Evolutionary conservation across 2,888 invertebrate species (phyloP).

Genomic region (Atethmia centrago): DNA sequence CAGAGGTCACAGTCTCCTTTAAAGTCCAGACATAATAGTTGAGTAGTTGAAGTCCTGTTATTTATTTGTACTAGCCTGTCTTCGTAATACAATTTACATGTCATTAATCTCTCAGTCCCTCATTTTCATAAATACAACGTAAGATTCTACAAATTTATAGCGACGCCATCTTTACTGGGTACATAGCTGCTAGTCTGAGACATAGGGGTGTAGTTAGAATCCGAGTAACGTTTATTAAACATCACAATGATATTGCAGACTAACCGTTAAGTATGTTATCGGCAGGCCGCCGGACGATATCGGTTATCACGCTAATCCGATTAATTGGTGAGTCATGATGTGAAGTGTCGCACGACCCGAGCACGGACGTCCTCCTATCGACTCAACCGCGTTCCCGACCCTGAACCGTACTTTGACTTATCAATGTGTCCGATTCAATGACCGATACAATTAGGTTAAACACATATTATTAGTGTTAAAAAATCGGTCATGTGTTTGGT

Average conservation of each 20-base stretch:
- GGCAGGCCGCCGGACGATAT: conserved; percentile 75
- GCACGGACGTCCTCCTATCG: conserved; percentile 71
- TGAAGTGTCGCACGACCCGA: conserved; percentile 70
- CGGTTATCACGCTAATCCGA: conserved; percentile 84
- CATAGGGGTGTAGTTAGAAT: conserved; percentile 43
- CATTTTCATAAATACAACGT: conserved; percentile 17
- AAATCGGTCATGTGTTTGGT: not conserved
- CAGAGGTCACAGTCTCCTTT: too few relatives aligned
- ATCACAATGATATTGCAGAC: conserved; percentile 59
- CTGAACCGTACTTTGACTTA: conserved; percentile 73
- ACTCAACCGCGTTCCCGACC: conserved; percentile 69
- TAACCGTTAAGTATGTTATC: conserved; percentile 68
- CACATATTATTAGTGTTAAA: conserved; percentile 15
- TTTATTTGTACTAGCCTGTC: conserved; percentile 1
- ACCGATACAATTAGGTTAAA: conserved; percentile 45
- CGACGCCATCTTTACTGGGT: conserved; percentile 41
- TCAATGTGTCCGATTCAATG: conserved; percentile 63
- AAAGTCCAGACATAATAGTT: too few relatives aligned
- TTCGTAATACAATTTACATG: conserved; percentile 37
- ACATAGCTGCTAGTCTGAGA: conserved; percentile 54
- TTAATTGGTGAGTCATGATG: conserved; percentile 84
- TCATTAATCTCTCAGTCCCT: conserved; percentile 17
- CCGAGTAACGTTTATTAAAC: conserved; percentile 56
- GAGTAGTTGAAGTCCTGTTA: conserved; percentile 1
- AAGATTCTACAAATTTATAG: conserved; percentile 31